Base-by-base conservation (phyloP, 2,888 invertebrate species). In the Prostheceraeus crozeri region DNA sequence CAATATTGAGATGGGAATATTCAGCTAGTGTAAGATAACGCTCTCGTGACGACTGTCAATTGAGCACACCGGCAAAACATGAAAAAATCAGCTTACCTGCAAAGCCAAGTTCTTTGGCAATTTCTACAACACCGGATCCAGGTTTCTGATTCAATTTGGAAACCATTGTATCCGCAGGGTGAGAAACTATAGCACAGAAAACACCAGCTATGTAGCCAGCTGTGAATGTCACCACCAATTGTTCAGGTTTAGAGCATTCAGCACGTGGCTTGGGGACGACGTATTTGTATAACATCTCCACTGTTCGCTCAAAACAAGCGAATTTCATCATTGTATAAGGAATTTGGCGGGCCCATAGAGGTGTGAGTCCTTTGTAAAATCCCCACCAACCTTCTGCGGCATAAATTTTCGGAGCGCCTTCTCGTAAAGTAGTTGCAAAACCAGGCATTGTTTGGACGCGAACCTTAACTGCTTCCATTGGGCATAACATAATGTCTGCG, bases 251-350 rank as follows among this genome's bases (percentile, higher is more conserved):
- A 27, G 84, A 78, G 80, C 94, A 96, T 45, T 89, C 84, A 36
- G 82, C 82, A 67, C 94, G 83, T 59, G 93, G 93, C 77, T 93
- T 96, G 36, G 94, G 96, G 58, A 94, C 93, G 62, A 91, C 89
- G 74, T 74, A 71, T 82, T 84, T 83, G 80, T 96, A 96, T 35
- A 98, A 78, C 61, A 89, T 79, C 74, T 96, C 96, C 33, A 96
- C 83, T 11, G 96, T 96, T 73, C 87, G 84, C 79, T 98, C 96
- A 79, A 96, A 98, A 81, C 91, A 94, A 67, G 94, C 89, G 77
- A 96, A 96, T 81, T 96, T 98, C 94, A 96, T 96, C 96, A 98
- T 98, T 67, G 96, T 96, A 83, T 96, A 96, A 0, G 96, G 96
- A 74, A 98, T 96, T 82, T 96, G 96, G 68, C 94, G 80, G 78